phyloP scores from a whole-genome alignment of 2,888 invertebrate genomes.

The Thecocarcelia acutangulata region DNA sequence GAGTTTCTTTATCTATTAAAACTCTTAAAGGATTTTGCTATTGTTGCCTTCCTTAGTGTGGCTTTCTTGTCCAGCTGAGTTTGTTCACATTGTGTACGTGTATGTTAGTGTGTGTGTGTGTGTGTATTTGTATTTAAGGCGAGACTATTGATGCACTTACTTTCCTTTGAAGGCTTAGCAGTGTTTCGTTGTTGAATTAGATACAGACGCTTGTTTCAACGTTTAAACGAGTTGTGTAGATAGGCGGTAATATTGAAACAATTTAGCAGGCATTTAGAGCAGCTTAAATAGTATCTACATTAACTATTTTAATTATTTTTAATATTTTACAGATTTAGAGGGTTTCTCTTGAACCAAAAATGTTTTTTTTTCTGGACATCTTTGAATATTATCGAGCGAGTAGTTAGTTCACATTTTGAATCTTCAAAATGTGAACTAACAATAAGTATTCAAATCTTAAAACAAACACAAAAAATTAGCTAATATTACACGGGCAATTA shows the following conservation, averaged over 20 bases:
- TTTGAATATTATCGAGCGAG: no score
- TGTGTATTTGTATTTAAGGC: constrained; percentile 28
- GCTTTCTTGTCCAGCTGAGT: constrained; percentile 73
- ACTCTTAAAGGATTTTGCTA: constrained; percentile 65
- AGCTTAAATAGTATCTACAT: constrained; percentile 48
- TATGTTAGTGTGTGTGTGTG: no score
- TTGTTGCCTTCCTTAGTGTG: constrained; percentile 56
- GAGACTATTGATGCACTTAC: constrained; percentile 56
- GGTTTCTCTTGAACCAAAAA: no score
- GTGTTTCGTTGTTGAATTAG: constrained; percentile 26
- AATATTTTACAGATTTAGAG: constrained; percentile 4
- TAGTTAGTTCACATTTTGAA: no score
- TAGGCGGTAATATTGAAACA: constrained; percentile 71
- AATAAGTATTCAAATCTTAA: no score
- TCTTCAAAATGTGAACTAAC: no score
- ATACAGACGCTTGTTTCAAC: constrained; percentile 51
- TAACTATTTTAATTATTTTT: constrained; percentile 35
- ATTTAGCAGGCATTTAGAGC: constrained; percentile 66
- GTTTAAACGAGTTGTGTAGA: constrained; percentile 68
- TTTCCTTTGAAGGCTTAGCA: constrained; percentile 63
- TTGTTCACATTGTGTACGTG: constrained; percentile 11
- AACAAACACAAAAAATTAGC: no score
- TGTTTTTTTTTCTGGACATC: no score
- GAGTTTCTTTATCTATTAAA: constrained; percentile 2
- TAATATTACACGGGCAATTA: no score